Evolutionary conservation across 2,797 vertebrate species (phyloP), one percentile per base, ranked within the genome.

Genomic region (Crocodylus rhombifer): DNA sequence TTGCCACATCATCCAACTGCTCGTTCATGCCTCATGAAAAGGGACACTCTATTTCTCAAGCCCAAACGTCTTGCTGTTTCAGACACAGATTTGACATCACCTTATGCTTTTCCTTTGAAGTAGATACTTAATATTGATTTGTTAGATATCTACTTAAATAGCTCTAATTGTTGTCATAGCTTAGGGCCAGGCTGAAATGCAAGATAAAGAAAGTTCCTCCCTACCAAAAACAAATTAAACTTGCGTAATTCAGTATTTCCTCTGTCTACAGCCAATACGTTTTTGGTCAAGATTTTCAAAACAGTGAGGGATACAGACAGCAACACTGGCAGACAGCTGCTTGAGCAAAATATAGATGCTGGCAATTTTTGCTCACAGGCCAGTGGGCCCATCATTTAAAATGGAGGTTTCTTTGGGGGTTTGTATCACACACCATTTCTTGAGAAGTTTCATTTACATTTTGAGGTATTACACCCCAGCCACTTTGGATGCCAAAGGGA

Each of bases 111-210:
- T 42, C 21, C 67, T 84, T 81, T 90, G 84, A 95, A 86, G 86
- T 77, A 90, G 23, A 75, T 30, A 55, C 74, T 5, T 77, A 91
- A 88, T 91, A 84, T 69, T 87, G 82, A 90, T 17, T 64, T 23
- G 86, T 77, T 13, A 60, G 80, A 84, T 74, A 51, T 60, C 62
- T 7, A 25, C 6, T 36, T 71, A 36, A 71, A 42, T 71, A 13
- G 67, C 82, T 69, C 80, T 86, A 87, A 89, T 8, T 91, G 60
- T 74, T 94, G 25, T 75, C 80, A 87, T 58, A 95, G 92, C 64
- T 30, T 33, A 86, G 58, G 56, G 82, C 62, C 71, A 86, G 36
- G 92, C 42, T 92, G 62, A 92, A 95, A 95, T 82, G 14, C 13
- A 60, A 80, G 42, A 30, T 79, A 69, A 5, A 60, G 14, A 60